A percentile compares a stretch with the other conserved stretches of the same genome.
Evolutionary conservation across 2,797 vertebrate species (phyloP).

Genomic region (Pogoniulus pusillus): DNA sequence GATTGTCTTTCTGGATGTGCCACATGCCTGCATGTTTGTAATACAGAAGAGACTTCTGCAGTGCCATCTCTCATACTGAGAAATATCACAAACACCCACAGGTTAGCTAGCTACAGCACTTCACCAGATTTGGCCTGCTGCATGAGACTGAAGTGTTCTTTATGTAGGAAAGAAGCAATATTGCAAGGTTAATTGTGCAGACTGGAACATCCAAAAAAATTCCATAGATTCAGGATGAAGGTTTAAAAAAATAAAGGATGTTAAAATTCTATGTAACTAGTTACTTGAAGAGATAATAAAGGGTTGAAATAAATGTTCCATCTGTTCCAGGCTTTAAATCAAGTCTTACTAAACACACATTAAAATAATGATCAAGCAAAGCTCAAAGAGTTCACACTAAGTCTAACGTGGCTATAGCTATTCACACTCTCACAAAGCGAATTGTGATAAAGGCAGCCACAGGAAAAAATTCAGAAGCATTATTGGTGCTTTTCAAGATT

Average conservation of each 20-base stretch:
- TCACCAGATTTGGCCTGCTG: background rate
- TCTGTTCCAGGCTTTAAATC: background rate
- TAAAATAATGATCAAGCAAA: background rate
- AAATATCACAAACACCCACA: background rate
- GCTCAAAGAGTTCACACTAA: background rate
- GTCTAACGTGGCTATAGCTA: background rate
- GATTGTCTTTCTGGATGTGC: background rate
- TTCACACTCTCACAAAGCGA: background rate
- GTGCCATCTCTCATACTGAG: fast-evolving
- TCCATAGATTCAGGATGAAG: background rate
- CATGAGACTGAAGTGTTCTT: background rate
- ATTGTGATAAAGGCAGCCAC: background rate
- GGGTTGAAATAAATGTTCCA: background rate
- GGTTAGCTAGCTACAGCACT: background rate
- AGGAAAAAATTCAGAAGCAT: background rate
- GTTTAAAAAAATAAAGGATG: background rate
- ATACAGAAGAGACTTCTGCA: background rate
- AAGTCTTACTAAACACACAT: background rate
- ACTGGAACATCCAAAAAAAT: background rate
- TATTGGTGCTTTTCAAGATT: background rate
- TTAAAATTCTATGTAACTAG: background rate
- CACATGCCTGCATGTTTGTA: background rate
- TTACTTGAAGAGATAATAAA: background rate
- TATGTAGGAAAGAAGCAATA: background rate
- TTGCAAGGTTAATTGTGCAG: background rate